Percentiles rank a stretch among this genome's conserved stretches.
Evolutionary conservation across 2,888 invertebrate species (phyloP).

Genomic region (Calliphora vomitoria): DNA sequence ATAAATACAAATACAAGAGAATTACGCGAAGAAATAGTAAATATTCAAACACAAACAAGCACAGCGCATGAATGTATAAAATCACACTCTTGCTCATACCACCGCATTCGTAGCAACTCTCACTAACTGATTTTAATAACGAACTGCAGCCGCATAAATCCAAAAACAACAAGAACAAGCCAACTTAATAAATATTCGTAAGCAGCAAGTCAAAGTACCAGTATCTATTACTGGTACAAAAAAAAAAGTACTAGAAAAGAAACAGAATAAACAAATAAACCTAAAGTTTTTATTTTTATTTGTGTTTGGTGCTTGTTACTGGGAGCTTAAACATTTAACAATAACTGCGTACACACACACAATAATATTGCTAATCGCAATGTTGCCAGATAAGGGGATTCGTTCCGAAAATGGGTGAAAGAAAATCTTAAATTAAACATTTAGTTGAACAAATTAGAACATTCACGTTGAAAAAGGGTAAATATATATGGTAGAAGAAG

Average conservation of each 20-base stretch:
- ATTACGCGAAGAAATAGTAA: neutral
- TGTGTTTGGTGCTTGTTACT: conserved; percentile 43
- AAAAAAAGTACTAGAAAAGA: conserved; percentile 7
- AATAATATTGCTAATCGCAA: neutral
- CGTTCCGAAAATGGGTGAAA: neutral
- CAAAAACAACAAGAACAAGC: neutral
- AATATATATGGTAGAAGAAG: no score
- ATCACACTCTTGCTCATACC: conserved; percentile 26
- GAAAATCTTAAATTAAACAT: no score
- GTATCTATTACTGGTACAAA: conserved; percentile 45
- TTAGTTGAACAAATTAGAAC: no score
- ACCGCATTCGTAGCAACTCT: conserved; percentile 1
- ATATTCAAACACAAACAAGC: conserved; percentile 3
- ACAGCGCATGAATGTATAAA: conserved; percentile 40
- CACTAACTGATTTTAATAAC: conserved; percentile 28
- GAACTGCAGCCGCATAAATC: conserved; percentile 1
- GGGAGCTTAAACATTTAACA: conserved; percentile 25
- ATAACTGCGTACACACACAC: neutral
- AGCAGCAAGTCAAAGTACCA: conserved; percentile 31
- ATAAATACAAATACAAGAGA: conserved; percentile 2
- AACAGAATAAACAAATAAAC: conserved; percentile 26
- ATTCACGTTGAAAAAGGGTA: no score
- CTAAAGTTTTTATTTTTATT: neutral
- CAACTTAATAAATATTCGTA: neutral
- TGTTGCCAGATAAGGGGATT: conserved; percentile 3